phyloP scores from a whole-genome alignment of 2,797 vertebrate species.

The Neosalanx taihuensis region DNA sequence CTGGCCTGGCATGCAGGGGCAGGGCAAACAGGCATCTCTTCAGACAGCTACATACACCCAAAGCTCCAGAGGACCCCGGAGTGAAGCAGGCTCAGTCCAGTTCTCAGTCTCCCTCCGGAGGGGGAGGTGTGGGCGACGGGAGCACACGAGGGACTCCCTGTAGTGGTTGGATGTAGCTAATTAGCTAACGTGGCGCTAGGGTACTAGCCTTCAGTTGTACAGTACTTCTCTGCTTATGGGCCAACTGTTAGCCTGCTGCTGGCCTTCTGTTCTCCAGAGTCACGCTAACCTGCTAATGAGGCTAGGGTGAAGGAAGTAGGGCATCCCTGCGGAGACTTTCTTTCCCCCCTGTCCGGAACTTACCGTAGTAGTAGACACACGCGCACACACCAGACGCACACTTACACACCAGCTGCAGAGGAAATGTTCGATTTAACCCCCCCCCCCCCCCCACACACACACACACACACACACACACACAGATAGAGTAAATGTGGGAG shows the following conservation, averaged over 20 bases:
- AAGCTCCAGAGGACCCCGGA: neutral
- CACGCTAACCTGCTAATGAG: slow-evolving; percentile 35
- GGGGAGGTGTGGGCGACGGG: slow-evolving; percentile 15
- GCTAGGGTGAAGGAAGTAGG: slow-evolving; percentile 29
- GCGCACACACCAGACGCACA: slow-evolving; percentile 58
- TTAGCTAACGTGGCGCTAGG: slow-evolving; percentile 34
- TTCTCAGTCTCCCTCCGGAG: slow-evolving; percentile 19
- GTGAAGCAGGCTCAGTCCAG: slow-evolving; percentile 13
- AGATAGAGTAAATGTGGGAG: neutral
- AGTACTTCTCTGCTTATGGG: slow-evolving; percentile 43
- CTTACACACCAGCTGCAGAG: slow-evolving; percentile 34
- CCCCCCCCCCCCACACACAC: too few species aligned
- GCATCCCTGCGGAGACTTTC: too few species aligned
- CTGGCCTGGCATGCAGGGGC: too few species aligned
- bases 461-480: neutral
- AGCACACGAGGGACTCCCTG: slow-evolving; percentile 18
- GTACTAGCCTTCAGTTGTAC: slow-evolving; percentile 28
- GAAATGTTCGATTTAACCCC: slow-evolving; percentile 38
- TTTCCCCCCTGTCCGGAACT: slow-evolving; percentile 18
- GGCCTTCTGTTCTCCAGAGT: slow-evolving; percentile 13
- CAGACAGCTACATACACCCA: slow-evolving; percentile 3
- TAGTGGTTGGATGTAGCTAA: slow-evolving; percentile 37
- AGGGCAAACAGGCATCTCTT: neutral
- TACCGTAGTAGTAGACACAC: slow-evolving; percentile 15
- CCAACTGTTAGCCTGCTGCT: slow-evolving; percentile 32